Evolutionary conservation across 2,797 vertebrate genomes (phyloP).

Genomic region (Channa striata): DNA sequence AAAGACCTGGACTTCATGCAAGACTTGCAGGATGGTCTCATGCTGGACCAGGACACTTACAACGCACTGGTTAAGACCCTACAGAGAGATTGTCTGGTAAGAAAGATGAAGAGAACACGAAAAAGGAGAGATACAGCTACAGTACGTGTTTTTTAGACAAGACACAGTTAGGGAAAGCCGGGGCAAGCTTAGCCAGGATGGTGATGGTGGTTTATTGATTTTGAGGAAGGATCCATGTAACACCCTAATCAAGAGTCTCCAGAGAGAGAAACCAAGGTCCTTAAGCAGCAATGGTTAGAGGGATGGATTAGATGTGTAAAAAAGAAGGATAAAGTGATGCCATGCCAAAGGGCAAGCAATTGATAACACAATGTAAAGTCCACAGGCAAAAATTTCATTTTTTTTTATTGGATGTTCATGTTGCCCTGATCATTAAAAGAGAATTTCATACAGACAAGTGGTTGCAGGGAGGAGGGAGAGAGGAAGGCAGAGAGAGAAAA

Average conservation of each 20-base stretch:
- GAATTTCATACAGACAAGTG: not conserved
- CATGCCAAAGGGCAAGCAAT: not conserved
- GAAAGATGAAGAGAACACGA: slow-evolving; percentile 4
- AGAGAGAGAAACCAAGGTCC: slow-evolving; percentile 23
- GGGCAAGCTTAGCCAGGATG: not conserved
- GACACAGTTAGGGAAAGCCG: not conserved
- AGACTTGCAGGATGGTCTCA: slow-evolving; percentile 91
- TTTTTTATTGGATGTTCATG: not conserved
- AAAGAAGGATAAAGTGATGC: slow-evolving; percentile 24
- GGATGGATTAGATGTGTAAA: slow-evolving; percentile 10
- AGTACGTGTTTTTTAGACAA: too few relatives aligned
- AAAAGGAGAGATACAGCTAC: not conserved
- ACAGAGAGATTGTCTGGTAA: slow-evolving; percentile 97
- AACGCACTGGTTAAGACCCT: slow-evolving; percentile 94
- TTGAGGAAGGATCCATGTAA: slow-evolving; percentile 22
- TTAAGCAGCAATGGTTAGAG: slow-evolving; percentile 3
- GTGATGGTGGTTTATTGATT: slow-evolving; percentile 12
- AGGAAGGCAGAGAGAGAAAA: slow-evolving; percentile 7
- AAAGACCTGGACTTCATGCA: slow-evolving; percentile 99
- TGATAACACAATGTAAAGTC: not conserved
- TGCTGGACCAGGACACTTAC: slow-evolving; percentile 95
- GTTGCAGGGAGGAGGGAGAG: not conserved
- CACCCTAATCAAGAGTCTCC: slow-evolving; percentile 19
- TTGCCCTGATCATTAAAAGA: slow-evolving; percentile 29
- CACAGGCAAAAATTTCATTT: slow-evolving; percentile 5